Base-by-base conservation (phyloP, 2,888 invertebrate genomes). In the Creontiades dilutus region DNA sequence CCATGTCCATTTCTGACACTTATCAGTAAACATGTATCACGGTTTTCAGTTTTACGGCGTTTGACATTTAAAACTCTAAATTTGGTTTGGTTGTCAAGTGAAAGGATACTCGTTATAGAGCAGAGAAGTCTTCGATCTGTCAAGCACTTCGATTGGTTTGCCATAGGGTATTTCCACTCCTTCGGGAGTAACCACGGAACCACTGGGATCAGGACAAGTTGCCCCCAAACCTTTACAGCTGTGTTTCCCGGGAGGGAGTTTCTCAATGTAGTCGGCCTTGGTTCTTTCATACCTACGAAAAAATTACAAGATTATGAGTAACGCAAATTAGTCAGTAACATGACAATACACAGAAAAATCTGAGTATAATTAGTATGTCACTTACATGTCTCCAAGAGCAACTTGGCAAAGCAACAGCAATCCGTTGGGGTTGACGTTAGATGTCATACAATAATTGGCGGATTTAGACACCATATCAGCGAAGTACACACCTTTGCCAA, bases 381-480 rank as follows among this genome's bases (percentile, higher is more conserved):
- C 96, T 95, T 94, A 96, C 97, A 97, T 98, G 91, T 97, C 96
- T 76, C 99, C 99, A 2, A 99, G 95, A 0, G 99, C 99, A 4
- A 98, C 99, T 93, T 99, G 99, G 93, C 98, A 99, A 0, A 99
- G 95, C 92, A 99, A 93, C 94, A 99, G 93, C 68, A 99, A 93
- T 47, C 99, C 99, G n/a, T 95, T 95, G 0, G 96, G 95, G 93
- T 95, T 96, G 28, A 93, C 92, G 14, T 94, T 94, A 91, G 94
- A 95, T 1, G 98, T 96, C 93, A 95, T 96, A 94, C 99, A 99
- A 93, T 99, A 99, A 94, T 99, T 99, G 12, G 99, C 99, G 0
- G 98, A 98, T 93, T 99, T 99, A 11, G 98, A 97, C 0, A 99
- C 99, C 98, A 99, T 99, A 93, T 99, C 99, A 13, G 99, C 99